Evolutionary conservation across 2,888 invertebrate genomes (phyloP).

Genomic region (Sturmia bella): DNA sequence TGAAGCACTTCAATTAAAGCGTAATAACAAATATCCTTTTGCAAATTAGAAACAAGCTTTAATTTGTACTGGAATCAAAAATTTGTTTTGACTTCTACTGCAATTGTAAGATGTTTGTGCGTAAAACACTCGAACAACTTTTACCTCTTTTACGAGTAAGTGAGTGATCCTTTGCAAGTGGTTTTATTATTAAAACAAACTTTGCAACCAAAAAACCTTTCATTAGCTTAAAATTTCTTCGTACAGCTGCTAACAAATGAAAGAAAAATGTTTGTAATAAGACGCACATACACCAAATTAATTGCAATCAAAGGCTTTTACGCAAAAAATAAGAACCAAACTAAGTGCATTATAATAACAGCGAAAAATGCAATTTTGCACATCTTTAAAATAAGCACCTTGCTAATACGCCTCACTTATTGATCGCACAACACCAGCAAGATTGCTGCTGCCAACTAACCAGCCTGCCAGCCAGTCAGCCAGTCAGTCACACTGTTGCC

Average conservation of each 20-base stretch:
- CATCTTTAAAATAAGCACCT: constrained; percentile 70
- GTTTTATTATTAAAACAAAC: too few species aligned
- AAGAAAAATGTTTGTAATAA: constrained; percentile 51
- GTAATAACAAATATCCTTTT: constrained; percentile 36
- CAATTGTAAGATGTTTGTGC: constrained; percentile 9
- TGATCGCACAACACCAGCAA: constrained; percentile 41
- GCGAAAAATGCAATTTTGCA: constrained; percentile 56
- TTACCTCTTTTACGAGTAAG: background rate
- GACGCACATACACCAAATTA: constrained; percentile 40
- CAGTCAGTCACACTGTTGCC: background rate
- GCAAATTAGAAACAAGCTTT: constrained; percentile 36
- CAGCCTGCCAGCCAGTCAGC: background rate
- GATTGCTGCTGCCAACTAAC: background rate
- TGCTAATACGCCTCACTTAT: constrained; percentile 68
- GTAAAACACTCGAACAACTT: constrained; percentile 29
- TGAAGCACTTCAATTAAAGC: constrained; percentile 31
- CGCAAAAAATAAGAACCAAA: constrained; percentile 18
- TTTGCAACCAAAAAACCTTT: constrained; percentile 19
- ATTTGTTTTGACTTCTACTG: background rate
- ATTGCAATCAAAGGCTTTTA: constrained; percentile 59
- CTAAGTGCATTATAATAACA: constrained; percentile 32
- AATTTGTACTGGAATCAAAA: constrained; percentile 56
- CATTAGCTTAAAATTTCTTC: constrained; percentile 43
- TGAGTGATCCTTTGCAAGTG: too few species aligned
- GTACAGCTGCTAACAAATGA: constrained; percentile 59